phyloP scores from a whole-genome alignment of 2,888 invertebrate species.

The Drosophila conformis region DNA sequence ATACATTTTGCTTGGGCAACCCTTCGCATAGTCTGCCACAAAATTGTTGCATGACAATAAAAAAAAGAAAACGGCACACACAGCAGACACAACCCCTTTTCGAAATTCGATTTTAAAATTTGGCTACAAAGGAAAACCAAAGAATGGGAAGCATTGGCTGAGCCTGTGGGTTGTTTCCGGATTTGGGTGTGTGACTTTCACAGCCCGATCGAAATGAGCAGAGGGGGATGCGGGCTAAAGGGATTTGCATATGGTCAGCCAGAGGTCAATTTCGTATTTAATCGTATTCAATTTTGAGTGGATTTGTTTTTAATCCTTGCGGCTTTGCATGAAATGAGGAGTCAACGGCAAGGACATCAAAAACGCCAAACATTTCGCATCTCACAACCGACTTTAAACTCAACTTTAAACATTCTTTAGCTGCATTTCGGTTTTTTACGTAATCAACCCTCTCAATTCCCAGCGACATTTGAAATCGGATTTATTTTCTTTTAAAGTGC shows the following conservation, averaged over 20 bases:
- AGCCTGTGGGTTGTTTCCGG: constrained; percentile 1
- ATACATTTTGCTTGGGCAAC: constrained; percentile 32
- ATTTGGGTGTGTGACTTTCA: constrained; percentile 64
- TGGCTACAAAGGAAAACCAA: constrained; percentile 53
- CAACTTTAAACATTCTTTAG: constrained; percentile 30
- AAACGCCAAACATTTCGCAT: constrained; percentile 7
- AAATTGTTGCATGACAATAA: constrained; percentile 59
- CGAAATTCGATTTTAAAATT: constrained; percentile 81
- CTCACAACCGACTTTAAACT: constrained; percentile 25
- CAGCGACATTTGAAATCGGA: constrained; percentile 77
- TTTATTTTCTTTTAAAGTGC: constrained; percentile 81
- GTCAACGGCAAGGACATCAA: constrained; percentile 40
- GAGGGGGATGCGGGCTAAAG: not conserved
- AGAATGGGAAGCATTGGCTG: constrained; percentile 5
- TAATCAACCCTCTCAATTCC: constrained; percentile 28
- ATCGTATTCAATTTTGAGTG: constrained; percentile 80
- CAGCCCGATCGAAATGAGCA: constrained; percentile 54
- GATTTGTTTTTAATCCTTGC: constrained; percentile 74
- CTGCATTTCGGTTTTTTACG: not conserved
- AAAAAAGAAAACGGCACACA: constrained; percentile 24
- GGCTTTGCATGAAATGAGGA: constrained; percentile 51
- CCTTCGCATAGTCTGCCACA: constrained; percentile 46
- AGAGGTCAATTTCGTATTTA: constrained; percentile 73
- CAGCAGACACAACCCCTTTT: constrained; percentile 34
- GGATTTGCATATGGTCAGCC: constrained; percentile 74